Conservation (phyloP, 2,113 vertebrate genomes). For the Bujurquina vittata region DNA sequence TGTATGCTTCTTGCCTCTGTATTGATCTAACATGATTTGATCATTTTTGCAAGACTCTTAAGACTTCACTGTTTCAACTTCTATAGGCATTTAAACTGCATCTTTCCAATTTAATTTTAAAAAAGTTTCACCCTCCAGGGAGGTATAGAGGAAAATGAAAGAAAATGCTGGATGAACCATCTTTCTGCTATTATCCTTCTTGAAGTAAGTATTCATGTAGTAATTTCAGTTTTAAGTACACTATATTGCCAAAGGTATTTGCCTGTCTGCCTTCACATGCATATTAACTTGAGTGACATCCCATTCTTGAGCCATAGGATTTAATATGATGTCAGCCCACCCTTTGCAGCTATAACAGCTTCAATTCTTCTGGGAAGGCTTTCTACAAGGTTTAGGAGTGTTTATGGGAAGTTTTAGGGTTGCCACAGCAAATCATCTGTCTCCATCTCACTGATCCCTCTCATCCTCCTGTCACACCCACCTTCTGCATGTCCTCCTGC, state of each 20-base stretch:
- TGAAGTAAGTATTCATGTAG: not conserved
- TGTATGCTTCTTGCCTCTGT: slow-evolving; percentile 46
- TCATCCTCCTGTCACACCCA: not conserved
- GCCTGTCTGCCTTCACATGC: too few species aligned
- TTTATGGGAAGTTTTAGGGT: too few species aligned
- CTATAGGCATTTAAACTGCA: slow-evolving; percentile 25
- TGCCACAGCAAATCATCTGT: not conserved
- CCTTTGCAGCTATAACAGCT: too few species aligned
- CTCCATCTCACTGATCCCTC: not conserved
- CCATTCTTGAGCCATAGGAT: too few species aligned
- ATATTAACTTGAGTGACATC: too few species aligned
- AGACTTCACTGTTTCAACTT: slow-evolving; percentile 35
- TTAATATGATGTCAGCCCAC: too few species aligned
- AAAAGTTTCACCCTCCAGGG: slow-evolving; percentile 2
- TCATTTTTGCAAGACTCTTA: slow-evolving; percentile 60
- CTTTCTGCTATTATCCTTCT: not conserved
- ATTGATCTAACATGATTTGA: slow-evolving; percentile 61
- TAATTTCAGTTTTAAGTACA: not conserved
- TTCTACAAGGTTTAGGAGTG: too few species aligned
- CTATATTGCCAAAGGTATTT: too few species aligned
- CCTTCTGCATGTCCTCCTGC: not conserved
- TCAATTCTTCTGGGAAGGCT: too few species aligned
- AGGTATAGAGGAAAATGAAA: not conserved
- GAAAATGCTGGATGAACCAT: not conserved
- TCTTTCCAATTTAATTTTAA: slow-evolving; percentile 21